Evolutionary conservation across 2,888 invertebrate genomes (phyloP), one percentile per base, ranked within the genome.

Genomic region (Erebia aethiops): DNA sequence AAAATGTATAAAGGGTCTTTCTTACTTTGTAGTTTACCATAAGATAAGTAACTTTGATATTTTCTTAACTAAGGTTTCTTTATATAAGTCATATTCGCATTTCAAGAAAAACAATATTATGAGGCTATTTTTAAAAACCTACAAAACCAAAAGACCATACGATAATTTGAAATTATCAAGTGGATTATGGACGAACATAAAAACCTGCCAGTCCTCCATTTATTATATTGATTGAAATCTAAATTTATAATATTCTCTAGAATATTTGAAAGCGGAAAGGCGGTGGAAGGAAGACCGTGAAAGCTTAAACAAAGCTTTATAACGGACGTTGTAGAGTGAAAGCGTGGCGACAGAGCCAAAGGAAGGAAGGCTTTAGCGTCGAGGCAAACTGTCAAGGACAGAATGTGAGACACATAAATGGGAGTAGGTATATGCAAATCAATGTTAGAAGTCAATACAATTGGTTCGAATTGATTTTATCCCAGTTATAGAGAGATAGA

Each of bases 301-400:
- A 18, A 46, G 46, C 52, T 66, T 67, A 49, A 69, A 78, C 72
- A 79, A 77, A 77, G 78, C 73, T 71, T 74, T 72, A 74, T 72
- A 79, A 71, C 80, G 82, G 84, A 82, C 72, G 80, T 80, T 76
- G 79, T 81, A 81, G 80, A 82, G 79, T 75, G 77, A 76, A 77
- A 77, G 75, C 74, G 73, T 75, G 77, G 77, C 73, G 56, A 60
- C 52, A 49, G 69, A 61, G 67, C 21, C 57, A 58, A 69, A 73
- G 63, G 66, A 64, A 73, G 73, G 73, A 73, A 73, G 60, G 54
- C 63, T 73, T 71, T 73, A 73, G 69, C 67, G 61, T 69, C 21
- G 58, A 72, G 71, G 65, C 67, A 72, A 75, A 74, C 72, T 72
- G 70, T 73, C 71, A 66, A 68, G 69, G 69, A 70, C 69, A 71